Evolutionary conservation across 2,888 invertebrate genomes (phyloP), one percentile per base, ranked within the genome.

Genomic region (Ecdyonurus torrentis): DNA sequence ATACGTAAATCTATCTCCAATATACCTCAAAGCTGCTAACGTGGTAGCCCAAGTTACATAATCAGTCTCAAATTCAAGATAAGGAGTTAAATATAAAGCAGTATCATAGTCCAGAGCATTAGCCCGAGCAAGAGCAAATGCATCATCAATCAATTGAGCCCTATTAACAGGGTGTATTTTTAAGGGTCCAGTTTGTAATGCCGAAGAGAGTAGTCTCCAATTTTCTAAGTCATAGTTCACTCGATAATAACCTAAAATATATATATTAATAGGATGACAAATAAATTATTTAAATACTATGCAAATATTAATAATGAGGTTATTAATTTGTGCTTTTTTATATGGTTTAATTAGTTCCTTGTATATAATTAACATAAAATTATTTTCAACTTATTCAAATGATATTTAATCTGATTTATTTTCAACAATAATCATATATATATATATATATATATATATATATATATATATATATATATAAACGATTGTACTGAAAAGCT

Each of bases 211-310:
- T 5, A 37, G 37, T 15, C 7, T 15, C 37, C 37, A 37, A 15
- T 37, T 37, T 5, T 15, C 7, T 5, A 15, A 15, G 37, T 37
- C 37, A 15, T 37, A 37, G 37, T 37, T 37, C 37, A 37, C 37
- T 15, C 37, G 37, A 15, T 37, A 37, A 15, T 37, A 37, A 15
- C 37, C 37, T 37, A 15, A 73, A n/a, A n/a, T n/a, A n/a, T n/a
- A n/a, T n/a, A n/a, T n/a, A n/a, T n/a, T n/a, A n/a, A n/a, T n/a
- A n/a, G n/a, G n/a, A n/a, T n/a, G n/a, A n/a, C n/a, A n/a, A n/a
- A n/a, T n/a, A n/a, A n/a, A n/a, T n/a, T n/a, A n/a, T n/a, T n/a
- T n/a, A n/a, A n/a, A n/a, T n/a, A n/a, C n/a, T n/a, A n/a, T n/a
- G n/a, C n/a, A n/a, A n/a, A n/a, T n/a, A n/a, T n/a, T n/a, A n/a